Percentiles rank a stretch among this genome's conserved stretches.
Evolutionary conservation across 2,113 vertebrate species (phyloP).

Genomic region (Mastomys coucha): DNA sequence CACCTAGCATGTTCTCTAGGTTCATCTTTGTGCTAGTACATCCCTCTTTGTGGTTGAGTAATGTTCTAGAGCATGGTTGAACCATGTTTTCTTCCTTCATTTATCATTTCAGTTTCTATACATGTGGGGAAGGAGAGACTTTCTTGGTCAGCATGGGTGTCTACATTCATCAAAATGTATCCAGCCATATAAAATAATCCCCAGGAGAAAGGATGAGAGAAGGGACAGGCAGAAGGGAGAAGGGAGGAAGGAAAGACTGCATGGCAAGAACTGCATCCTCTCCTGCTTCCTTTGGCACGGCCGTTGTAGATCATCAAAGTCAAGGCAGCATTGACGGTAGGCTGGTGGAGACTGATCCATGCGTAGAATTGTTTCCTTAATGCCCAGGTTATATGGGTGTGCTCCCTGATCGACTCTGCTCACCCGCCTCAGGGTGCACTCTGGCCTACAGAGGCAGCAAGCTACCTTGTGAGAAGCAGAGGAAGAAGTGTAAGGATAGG

Average conservation of each 20-base stretch:
- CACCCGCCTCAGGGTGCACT: background rate
- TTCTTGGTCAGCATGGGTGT: background rate
- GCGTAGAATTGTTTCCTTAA: too few species aligned
- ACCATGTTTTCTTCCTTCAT: background rate
- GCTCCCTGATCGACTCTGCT: background rate
- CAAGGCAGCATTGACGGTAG: background rate
- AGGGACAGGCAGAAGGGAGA: background rate
- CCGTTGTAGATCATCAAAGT: background rate
- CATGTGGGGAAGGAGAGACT: background rate
- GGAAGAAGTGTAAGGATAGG: background rate
- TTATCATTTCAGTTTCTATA: background rate
- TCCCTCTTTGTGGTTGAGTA: background rate
- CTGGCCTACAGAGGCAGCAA: background rate
- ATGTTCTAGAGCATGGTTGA: background rate
- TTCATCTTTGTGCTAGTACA: background rate
- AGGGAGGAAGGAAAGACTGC: background rate
- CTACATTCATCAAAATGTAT: constrained; percentile 10
- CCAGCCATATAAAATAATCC: background rate
- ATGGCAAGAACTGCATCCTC: background rate
- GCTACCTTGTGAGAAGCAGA: background rate
- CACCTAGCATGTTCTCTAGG: background rate
- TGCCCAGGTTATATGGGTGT: too few species aligned
- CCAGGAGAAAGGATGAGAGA: background rate
- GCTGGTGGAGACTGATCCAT: background rate
- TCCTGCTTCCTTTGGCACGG: background rate